These are phyloP conservation scores for Eupithecia subfuscata DNA, from an alignment of 2,888 invertebrate species.

Conservation along the genomic window DNA sequence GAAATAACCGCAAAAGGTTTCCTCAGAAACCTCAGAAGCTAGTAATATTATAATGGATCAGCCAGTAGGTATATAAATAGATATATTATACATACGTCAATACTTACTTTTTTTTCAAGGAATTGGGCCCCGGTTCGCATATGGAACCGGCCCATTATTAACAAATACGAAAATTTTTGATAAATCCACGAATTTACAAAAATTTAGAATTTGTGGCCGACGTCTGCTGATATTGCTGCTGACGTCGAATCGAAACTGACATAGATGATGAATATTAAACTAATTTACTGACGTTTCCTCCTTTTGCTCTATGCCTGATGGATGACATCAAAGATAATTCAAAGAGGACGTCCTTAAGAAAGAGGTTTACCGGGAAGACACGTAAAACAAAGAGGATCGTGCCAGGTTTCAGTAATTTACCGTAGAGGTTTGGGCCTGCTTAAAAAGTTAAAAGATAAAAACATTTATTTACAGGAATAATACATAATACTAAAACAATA, in stretches of 20 bases:
- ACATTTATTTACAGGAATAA: no score
- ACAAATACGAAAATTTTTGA: not conserved
- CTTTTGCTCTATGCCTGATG: slow-evolving; percentile 1
- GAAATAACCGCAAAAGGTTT: no score
- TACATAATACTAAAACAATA: no score
- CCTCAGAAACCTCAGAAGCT: no score
- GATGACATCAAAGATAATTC: not conserved
- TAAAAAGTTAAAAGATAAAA: no score
- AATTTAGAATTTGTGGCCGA: slow-evolving; percentile 2
- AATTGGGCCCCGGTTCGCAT: slow-evolving; percentile 6
- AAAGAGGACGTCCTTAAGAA: not conserved
- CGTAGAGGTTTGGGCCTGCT: no score
- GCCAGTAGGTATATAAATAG: no score
- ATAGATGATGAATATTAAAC: not conserved
- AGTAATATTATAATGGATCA: no score
- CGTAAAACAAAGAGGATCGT: no score
- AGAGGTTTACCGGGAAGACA: not conserved
- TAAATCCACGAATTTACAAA: not conserved
- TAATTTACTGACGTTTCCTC: not conserved
- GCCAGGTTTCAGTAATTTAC: no score
- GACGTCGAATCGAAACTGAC: not conserved
- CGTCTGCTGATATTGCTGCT: not conserved
- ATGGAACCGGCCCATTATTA: slow-evolving; percentile 1
- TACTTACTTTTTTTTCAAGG: slow-evolving; percentile 7
- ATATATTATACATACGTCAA: not conserved